Evolutionary conservation across 2,113 vertebrate species (phyloP).

Genomic region (Rhinolophus sinicus): DNA sequence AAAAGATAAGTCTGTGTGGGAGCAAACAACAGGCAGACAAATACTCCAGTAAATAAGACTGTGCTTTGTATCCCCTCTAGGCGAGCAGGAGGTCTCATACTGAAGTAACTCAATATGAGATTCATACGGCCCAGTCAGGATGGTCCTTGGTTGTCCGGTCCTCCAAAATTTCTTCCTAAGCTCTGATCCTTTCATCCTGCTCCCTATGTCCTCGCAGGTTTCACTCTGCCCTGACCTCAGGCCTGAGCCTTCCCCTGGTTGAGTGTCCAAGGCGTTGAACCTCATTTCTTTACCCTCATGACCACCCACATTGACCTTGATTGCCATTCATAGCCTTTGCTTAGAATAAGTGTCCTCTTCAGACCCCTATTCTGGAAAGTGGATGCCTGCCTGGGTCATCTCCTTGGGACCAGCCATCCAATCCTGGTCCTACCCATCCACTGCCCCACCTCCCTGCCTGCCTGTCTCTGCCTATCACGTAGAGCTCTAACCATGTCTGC

Average conservation of each 20-base stretch:
- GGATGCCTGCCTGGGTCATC: not conserved
- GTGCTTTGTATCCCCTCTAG: no score
- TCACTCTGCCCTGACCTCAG: not conserved
- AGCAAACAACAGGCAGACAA: not conserved
- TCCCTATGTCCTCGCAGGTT: not conserved
- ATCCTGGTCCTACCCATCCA: no score
- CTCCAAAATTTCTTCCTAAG: not conserved
- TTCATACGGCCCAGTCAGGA: rapidly evolving
- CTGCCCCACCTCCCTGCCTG: not conserved
- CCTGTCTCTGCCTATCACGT: not conserved
- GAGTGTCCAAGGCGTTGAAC: no score
- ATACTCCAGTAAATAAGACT: no score
- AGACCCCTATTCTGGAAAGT: no score
- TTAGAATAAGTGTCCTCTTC: not conserved
- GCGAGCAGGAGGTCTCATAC: not conserved
- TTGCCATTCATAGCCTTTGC: not conserved
- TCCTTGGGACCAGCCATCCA: not conserved
- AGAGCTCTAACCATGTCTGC: not conserved
- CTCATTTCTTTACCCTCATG: not conserved
- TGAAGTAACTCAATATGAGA: not conserved
- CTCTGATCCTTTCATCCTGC: not conserved
- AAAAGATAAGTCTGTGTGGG: not conserved
- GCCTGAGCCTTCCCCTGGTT: no score
- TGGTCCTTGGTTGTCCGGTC: not conserved
- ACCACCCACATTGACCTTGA: no score